Conservation (phyloP, 2,888 invertebrate species). For the Apodemia mormo region DNA sequence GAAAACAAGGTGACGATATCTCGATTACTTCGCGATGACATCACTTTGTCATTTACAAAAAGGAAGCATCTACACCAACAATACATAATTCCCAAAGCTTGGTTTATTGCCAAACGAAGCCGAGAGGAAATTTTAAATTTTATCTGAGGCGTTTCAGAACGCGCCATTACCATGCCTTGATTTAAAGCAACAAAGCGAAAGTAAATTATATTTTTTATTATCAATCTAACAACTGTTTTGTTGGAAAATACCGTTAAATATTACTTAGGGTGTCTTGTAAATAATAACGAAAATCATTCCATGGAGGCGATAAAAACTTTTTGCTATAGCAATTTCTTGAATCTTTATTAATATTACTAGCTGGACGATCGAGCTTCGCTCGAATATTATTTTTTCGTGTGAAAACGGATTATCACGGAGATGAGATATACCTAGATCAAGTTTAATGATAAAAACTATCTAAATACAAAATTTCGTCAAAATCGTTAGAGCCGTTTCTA, state of each 20-base stretch:
- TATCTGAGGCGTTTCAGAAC: constrained; percentile 27
- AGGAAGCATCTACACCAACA: background rate
- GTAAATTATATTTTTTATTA: constrained; percentile 12
- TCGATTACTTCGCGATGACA: background rate
- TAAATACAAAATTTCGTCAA: too few relatives aligned
- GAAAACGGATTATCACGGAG: too few relatives aligned
- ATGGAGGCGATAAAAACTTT: background rate
- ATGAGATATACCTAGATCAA: too few relatives aligned
- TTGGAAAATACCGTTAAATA: background rate
- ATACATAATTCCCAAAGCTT: constrained; percentile 24
- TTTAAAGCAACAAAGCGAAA: constrained; percentile 2
- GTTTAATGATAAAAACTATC: too few relatives aligned
- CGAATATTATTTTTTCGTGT: too few relatives aligned
- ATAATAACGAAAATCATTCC: background rate
- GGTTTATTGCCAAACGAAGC: constrained; percentile 34
- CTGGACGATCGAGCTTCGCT: too few relatives aligned
- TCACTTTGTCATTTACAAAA: constrained; percentile 1
- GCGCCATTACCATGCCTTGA: constrained; percentile 1
- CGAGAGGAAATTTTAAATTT: constrained; percentile 35
- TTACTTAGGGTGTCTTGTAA: background rate
- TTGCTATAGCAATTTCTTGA: too few relatives aligned
- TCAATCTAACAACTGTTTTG: background rate
- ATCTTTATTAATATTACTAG: too few relatives aligned
- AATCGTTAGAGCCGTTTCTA: too few relatives aligned
- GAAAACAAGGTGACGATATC: background rate